These are phyloP conservation scores for Mormyrus iriodes DNA, from an alignment of 2,113 vertebrate species.

Conservation along the genomic window DNA sequence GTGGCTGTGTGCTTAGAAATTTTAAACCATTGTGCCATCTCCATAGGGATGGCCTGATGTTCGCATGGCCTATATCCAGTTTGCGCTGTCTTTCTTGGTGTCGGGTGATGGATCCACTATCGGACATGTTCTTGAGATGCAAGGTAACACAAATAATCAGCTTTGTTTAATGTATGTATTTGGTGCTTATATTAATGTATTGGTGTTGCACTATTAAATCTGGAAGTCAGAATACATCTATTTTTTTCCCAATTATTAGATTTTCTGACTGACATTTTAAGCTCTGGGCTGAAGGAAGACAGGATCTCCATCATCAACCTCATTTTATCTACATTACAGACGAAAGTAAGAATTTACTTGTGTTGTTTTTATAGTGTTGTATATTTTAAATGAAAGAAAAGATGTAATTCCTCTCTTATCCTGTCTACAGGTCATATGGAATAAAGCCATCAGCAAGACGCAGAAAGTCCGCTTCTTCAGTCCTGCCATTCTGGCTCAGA, in stretches of 20 bases:
- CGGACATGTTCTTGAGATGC: conserved; percentile 76
- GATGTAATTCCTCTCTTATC: neutral
- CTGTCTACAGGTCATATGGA: conserved; percentile 72
- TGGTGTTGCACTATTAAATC: neutral
- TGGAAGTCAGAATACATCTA: neutral
- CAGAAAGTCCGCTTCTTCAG: conserved; percentile 92
- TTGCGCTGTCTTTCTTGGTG: conserved; percentile 84
- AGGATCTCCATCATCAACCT: conserved; percentile 78
- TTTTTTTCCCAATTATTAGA: conserved; percentile 58
- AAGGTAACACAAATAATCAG: conserved; percentile 64
- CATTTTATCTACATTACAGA: conserved; percentile 77
- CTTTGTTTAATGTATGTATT: neutral
- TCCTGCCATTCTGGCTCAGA: conserved; percentile 64
- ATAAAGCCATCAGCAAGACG: conserved; percentile 80
- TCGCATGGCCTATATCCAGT: conserved; percentile 84
- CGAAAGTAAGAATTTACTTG: conserved; percentile 60
- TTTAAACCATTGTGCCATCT: neutral
- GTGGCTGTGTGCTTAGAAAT: neutral
- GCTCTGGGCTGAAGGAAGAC: conserved; percentile 80
- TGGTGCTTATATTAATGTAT: neutral
- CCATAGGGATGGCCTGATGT: conserved; percentile 76
- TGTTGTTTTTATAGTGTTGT: neutral
- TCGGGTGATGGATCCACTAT: conserved; percentile 73
- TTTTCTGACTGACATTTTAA: conserved; percentile 79
- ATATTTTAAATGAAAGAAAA: neutral